Conservation (phyloP, 1,140 invertebrate genomes). For the Drosophila oshimai region DNA sequence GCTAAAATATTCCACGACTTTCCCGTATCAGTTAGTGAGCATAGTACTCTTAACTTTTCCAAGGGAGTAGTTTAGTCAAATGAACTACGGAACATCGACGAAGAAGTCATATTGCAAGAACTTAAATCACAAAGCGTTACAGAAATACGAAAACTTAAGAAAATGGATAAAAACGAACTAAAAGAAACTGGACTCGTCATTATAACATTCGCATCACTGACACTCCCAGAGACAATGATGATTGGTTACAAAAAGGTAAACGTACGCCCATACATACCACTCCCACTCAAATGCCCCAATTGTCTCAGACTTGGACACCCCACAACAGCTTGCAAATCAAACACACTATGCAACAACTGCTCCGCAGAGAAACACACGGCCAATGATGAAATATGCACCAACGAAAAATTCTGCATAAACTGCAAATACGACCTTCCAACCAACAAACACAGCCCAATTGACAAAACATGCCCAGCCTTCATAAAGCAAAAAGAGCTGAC, state of each 20-base stretch:
- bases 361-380: slow-evolving; percentile 1
- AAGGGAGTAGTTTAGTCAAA: slow-evolving; percentile 7
- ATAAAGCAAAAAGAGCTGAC: slow-evolving; percentile 9
- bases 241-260: slow-evolving; percentile 3
- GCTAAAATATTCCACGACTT: slow-evolving; percentile 8
- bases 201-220: slow-evolving; percentile 5
- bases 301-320: slow-evolving; percentile 3
- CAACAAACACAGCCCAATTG: slow-evolving; percentile 3
- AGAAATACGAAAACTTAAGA: slow-evolving; percentile 13
- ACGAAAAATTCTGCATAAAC: not conserved
- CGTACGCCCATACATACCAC: slow-evolving; percentile 5
- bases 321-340: slow-evolving; percentile 1
- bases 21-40: slow-evolving; percentile 8
- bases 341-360: slow-evolving; percentile 1
- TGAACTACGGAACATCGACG: not conserved
- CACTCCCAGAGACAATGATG: slow-evolving; percentile 8
- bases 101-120: not conserved
- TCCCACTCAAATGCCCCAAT: slow-evolving; percentile 6
- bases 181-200: slow-evolving; percentile 15
- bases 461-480: not conserved
- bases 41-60: slow-evolving; percentile 10
- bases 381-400: not conserved
- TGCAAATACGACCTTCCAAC: not conserved
- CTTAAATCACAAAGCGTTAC: slow-evolving; percentile 7
- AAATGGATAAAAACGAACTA: not conserved